A percentile compares a stretch with the other conserved stretches of the same genome.
phyloP scores from a whole-genome alignment of 2,797 vertebrate genomes.

The Vireo griseus region DNA sequence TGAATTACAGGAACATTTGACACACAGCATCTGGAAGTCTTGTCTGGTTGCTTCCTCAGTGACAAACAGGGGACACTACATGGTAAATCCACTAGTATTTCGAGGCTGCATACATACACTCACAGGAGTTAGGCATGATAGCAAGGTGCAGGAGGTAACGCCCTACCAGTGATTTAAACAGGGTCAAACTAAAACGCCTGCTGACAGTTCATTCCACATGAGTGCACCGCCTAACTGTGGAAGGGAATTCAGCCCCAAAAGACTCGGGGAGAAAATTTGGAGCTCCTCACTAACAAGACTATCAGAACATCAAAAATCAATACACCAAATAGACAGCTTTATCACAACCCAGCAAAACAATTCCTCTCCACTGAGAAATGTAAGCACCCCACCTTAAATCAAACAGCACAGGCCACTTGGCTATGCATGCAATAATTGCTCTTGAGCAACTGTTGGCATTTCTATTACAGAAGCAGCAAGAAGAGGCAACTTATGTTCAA shows the following conservation, averaged over 20 bases:
- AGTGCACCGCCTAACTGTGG: background rate
- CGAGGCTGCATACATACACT: background rate
- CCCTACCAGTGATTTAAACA: background rate
- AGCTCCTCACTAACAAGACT: background rate
- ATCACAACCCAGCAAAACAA: background rate
- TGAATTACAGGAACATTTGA: background rate
- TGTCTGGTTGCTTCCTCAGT: background rate
- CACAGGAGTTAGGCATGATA: background rate
- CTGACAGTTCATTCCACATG: background rate
- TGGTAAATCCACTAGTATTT: background rate
- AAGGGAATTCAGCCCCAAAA: background rate
- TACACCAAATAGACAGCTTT: background rate
- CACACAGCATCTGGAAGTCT: background rate
- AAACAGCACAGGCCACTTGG: background rate
- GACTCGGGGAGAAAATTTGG: background rate
- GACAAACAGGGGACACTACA: background rate
- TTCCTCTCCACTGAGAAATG: background rate
- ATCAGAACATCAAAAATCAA: constrained; percentile 13
- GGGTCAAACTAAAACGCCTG: background rate
- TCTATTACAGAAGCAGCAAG: constrained; percentile 10
- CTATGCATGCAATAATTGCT: background rate
- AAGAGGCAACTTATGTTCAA: constrained; percentile 5
- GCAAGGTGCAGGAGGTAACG: background rate
- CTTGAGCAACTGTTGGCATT: background rate
- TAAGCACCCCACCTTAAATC: background rate